These are phyloP conservation scores for Solen grandis DNA, from an alignment of 1,140 invertebrate species.

Conservation along the genomic window DNA sequence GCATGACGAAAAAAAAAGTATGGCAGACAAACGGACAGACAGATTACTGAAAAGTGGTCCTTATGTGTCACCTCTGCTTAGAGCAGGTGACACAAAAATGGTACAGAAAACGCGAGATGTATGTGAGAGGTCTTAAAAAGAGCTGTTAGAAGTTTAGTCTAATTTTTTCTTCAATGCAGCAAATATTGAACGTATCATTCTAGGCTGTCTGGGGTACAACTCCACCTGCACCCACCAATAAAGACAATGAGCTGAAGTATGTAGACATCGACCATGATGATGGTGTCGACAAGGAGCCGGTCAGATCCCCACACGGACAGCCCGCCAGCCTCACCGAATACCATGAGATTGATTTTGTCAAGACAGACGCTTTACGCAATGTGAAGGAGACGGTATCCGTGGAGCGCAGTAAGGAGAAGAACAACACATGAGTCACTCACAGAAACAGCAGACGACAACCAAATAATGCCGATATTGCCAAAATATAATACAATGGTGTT, in stretches of 20 bases:
- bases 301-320: constrained; percentile 34
- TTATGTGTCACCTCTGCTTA: no score
- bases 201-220: constrained; percentile 47
- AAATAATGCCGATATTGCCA: no score
- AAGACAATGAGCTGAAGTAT: constrained; percentile 57
- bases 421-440: constrained; percentile 20
- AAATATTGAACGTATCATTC: background rate
- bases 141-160: no score
- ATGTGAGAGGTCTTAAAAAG: no score
- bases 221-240: constrained; percentile 53
- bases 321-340: constrained; percentile 38
- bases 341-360: constrained; percentile 59
- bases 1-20: no score
- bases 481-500: no score
- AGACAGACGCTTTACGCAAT: constrained; percentile 50
- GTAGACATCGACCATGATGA: constrained; percentile 51
- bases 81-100: no score
- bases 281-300: constrained; percentile 33
- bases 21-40: no score
- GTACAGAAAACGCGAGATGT: no score
- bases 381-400: constrained; percentile 45
- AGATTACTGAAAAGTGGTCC: no score
- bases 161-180: no score
- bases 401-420: constrained; percentile 34
- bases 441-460: no score